Conservation (phyloP, 2,113 vertebrate genomes). For the Paradoxurus hermaphroditus region DNA sequence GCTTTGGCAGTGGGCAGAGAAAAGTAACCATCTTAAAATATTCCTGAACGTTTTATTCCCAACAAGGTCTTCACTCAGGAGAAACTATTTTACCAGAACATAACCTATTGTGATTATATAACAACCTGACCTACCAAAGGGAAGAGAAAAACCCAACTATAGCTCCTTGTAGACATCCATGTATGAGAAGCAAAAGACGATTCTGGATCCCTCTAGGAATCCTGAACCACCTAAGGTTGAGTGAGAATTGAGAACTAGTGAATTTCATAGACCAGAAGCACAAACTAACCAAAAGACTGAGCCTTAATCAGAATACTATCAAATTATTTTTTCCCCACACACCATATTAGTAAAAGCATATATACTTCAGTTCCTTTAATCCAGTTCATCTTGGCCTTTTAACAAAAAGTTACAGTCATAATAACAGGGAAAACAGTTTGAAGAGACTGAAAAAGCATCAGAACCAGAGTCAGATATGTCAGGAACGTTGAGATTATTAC, state of each 20-base stretch:
- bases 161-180: background rate
- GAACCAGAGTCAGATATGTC: background rate
- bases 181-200: background rate
- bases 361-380: background rate
- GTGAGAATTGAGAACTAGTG: background rate
- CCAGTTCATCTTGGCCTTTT: background rate
- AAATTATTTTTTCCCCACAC: background rate
- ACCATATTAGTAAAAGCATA: background rate
- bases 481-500: background rate
- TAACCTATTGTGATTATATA: background rate
- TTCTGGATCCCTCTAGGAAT: background rate
- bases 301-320: background rate
- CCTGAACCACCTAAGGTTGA: background rate
- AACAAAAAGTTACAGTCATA: background rate
- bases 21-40: background rate
- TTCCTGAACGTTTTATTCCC: background rate
- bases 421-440: background rate
- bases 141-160: background rate
- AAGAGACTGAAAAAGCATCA: background rate
- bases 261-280: background rate
- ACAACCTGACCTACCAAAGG: background rate
- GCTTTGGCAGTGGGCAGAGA: background rate
- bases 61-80: background rate
- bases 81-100: background rate
- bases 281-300: background rate